phyloP scores from a whole-genome alignment of 2,888 invertebrate species.

The Gisinianus flammeolus region DNA sequence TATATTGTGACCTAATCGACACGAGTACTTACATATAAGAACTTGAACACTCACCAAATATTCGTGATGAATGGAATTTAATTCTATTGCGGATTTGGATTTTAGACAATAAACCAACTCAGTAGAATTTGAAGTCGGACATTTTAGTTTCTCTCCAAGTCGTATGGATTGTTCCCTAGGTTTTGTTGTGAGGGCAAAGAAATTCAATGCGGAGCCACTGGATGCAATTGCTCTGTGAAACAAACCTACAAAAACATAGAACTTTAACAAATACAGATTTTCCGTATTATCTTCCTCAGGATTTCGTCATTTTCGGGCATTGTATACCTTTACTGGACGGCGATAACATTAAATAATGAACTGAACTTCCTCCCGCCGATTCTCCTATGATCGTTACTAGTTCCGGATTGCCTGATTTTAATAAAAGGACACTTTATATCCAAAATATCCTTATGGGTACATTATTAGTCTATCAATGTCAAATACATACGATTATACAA shows the following conservation, averaged over 20 bases:
- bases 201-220: constrained; percentile 47
- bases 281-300: too few relatives aligned
- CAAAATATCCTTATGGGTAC: too few relatives aligned
- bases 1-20: too few relatives aligned
- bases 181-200: constrained; percentile 46
- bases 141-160: constrained; percentile 47
- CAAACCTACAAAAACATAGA: constrained; percentile 46
- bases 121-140: constrained; percentile 43
- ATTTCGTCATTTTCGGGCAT: too few relatives aligned
- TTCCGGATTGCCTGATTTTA: background rate
- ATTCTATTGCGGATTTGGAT: constrained; percentile 35
- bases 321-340: too few relatives aligned
- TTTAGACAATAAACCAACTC: constrained; percentile 46
- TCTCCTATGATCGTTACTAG: background rate
- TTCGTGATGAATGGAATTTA: constrained; percentile 38
- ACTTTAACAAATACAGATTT: too few relatives aligned
- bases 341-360: too few relatives aligned
- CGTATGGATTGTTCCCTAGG: constrained; percentile 47
- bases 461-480: too few relatives aligned
- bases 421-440: background rate
- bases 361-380: too few relatives aligned
- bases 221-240: constrained; percentile 49
- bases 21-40: too few relatives aligned
- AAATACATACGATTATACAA: too few relatives aligned
- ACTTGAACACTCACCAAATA: constrained; percentile 16